Base-by-base conservation (phyloP, 2,888 invertebrate genomes). In the Desoria tigrina region DNA sequence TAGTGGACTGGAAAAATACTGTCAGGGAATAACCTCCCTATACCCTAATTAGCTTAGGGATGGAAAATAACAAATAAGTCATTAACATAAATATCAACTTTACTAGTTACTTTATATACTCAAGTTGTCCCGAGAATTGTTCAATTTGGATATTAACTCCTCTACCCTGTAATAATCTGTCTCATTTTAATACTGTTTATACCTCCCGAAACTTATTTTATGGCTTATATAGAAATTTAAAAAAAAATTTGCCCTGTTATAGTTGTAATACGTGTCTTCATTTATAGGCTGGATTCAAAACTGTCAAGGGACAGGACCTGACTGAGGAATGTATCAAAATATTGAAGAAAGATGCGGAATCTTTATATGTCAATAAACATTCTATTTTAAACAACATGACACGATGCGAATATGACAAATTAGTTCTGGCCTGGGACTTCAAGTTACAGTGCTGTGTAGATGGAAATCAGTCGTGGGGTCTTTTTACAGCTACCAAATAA, bases 281-380 rank as follows among this genome's bases (percentile, higher is more conserved):
- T 27, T n/a, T 42, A 64, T 75, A 78, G 51, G 81, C 79, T 23
- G 64, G 67, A 14, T 68, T 63, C 51, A 16, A 26, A 9, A 21
- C 80, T 27, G 81, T 84, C 2, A 67, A 78, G 51, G 81, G 81
- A 1, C 79, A 80, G 65, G 84, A 84, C 77, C 78, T 80, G 68
- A 82, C 84, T 1, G 78, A 79, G 24, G 77, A 81, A 62, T 84
- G 84, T 77, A 77, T 80, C 45, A 78, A 80, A 39, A 79, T 82
- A 45, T 78, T 84, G 11, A 75, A 79, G 18, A 79, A 77, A 54
- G 84, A 84, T 77, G 74, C 83, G 21, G 73, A 75, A 4, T 78
- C 77, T 58, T 79, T 81, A 24, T 77, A 80, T 49, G 71, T 76
- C 24, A 50, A 57, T 26, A 63, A 58, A 63, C 42, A 32, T 27